phyloP scores from a whole-genome alignment of 2,113 vertebrate genomes.

The Arothron firmamentum region DNA sequence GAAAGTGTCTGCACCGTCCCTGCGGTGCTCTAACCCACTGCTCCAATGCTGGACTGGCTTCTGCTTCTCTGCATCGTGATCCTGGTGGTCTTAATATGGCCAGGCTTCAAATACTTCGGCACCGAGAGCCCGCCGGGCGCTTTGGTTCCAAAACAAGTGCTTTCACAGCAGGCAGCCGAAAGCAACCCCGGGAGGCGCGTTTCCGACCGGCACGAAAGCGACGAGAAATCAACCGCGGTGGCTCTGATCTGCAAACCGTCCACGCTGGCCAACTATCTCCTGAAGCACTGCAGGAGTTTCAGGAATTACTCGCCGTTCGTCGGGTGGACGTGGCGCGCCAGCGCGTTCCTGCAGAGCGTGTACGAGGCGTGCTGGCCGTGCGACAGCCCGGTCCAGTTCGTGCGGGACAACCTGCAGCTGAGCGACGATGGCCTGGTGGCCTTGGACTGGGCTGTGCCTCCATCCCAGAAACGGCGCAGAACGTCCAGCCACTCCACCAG shows the following conservation, averaged over 20 bases:
- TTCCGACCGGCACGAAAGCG: constrained; percentile 15
- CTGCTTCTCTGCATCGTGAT: constrained; percentile 64
- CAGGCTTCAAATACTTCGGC: constrained; percentile 59
- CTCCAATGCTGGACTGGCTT: constrained; percentile 76
- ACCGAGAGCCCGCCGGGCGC: constrained; percentile 29
- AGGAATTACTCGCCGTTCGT: constrained; percentile 48
- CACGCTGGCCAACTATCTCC: constrained; percentile 77
- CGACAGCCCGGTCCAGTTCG: constrained; percentile 72
- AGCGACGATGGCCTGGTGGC: constrained; percentile 79
- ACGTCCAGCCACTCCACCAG: constrained; percentile 76
- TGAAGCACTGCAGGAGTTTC: constrained; percentile 75
- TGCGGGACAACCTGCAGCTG: constrained; percentile 77
- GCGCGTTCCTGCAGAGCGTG: constrained; percentile 70
- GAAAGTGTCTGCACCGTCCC: constrained; percentile 11
- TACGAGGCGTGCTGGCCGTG: constrained; percentile 71
- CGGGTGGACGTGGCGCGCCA: constrained; percentile 71
- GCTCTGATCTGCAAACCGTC: constrained; percentile 78
- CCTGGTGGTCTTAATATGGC: constrained; percentile 68
- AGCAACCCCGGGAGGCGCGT: constrained; percentile 28
- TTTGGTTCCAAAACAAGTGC: constrained; percentile 33
- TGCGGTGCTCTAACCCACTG: constrained; percentile 11
- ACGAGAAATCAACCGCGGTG: constrained; percentile 34
- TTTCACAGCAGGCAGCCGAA: constrained; percentile 26
- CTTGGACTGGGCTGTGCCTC: constrained; percentile 79
- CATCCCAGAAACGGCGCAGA: constrained; percentile 73